These are phyloP conservation scores for Dinoponera quadriceps DNA, from an alignment of 1,140 invertebrate genomes.

Conservation along the genomic window DNA sequence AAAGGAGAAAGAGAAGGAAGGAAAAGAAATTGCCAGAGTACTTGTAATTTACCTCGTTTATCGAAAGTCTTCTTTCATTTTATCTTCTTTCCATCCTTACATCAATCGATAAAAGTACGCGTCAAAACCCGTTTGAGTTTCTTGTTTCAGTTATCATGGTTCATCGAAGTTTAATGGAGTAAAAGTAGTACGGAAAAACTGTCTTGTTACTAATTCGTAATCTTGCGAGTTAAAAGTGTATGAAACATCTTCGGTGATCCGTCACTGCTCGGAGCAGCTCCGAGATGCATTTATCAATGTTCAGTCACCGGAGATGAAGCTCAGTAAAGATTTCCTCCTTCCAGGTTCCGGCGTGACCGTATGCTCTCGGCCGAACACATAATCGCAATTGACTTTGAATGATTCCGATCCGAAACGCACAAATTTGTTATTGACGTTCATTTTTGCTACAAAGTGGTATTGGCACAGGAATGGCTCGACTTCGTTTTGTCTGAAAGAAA, in stretches of 20 bases:
- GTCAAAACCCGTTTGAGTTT: too few species aligned
- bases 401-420: not conserved
- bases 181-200: not conserved
- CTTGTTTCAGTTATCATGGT: not conserved
- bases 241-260: constrained; percentile 37
- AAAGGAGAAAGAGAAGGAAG: too few species aligned
- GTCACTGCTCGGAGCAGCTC: constrained; percentile 31
- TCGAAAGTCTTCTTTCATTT: too few species aligned
- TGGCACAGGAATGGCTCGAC: not conserved
- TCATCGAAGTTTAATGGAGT: not conserved
- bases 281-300: constrained; percentile 55
- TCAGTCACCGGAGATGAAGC: constrained; percentile 33
- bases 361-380: not conserved
- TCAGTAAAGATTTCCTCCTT: constrained; percentile 10
- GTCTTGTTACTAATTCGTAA: constrained; percentile 5
- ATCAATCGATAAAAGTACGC: too few species aligned
- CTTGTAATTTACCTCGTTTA: too few species aligned
- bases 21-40: too few species aligned
- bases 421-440: constrained; percentile 18
- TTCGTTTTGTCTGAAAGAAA: not conserved
- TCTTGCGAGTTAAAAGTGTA: not conserved
- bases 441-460: not conserved
- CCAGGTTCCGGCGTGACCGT: not conserved
- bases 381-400: constrained; percentile 43
- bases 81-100: too few species aligned